phyloP scores from a whole-genome alignment of 2,888 invertebrate species.

The Hirudinaria manillensis region DNA sequence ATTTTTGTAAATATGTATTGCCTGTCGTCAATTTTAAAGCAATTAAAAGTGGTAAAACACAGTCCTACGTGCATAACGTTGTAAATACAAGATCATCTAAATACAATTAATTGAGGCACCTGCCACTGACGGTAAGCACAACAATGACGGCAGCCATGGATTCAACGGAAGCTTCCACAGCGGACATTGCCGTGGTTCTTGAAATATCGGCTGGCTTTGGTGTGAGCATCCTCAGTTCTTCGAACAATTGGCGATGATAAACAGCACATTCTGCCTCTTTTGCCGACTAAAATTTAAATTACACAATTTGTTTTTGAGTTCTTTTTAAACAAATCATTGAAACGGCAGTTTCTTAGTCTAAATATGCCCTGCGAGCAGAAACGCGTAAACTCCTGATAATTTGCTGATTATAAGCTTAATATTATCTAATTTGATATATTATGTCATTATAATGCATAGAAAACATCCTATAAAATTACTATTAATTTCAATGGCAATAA shows the following conservation, averaged over 20 bases:
- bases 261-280: conserved; percentile 32
- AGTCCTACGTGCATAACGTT: too few species aligned
- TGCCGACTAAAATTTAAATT: conserved; percentile 12
- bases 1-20: too few species aligned
- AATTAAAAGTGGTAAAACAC: too few species aligned
- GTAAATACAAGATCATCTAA: too few species aligned
- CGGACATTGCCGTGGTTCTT: conserved; percentile 82
- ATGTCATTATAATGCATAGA: too few species aligned
- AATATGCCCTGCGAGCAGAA: too few species aligned
- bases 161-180: conserved; percentile 82
- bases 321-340: background rate
- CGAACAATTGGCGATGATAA: conserved; percentile 61
- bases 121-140: conserved; percentile 45
- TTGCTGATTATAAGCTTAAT: too few species aligned
- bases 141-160: conserved; percentile 77
- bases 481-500: too few species aligned
- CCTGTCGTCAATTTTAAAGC: too few species aligned
- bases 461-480: too few species aligned
- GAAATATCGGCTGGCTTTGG: conserved; percentile 66
- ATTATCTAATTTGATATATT: too few species aligned
- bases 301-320: background rate
- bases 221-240: conserved; percentile 44
- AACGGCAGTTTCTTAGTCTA: background rate
- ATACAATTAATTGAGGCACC: conserved; percentile 3
- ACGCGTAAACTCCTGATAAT: too few species aligned